Base-by-base conservation (phyloP, 2,797 vertebrate species). In the Eidolon dupreanum region DNA sequence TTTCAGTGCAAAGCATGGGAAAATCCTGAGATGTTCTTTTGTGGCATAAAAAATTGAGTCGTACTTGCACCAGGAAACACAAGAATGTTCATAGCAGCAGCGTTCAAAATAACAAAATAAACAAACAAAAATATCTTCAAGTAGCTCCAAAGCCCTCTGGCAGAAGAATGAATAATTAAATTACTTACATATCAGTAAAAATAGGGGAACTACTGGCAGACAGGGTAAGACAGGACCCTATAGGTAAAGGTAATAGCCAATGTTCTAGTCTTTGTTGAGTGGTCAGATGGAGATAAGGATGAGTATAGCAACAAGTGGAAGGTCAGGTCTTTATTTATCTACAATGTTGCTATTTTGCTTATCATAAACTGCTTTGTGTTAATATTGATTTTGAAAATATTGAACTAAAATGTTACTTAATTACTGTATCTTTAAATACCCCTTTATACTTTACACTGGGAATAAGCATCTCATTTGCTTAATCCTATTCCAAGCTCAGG, bases 51-150 rank as follows among this genome's bases (percentile, higher is more conserved):
- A 94, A 55, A 31, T 15, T 4, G 36, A 79, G 66, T 43, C 1
- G 26, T 75, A 65, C 89, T 61, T 66, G 33, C 36, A 63, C 16
- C 24, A 88, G 59, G 49, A 90, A 87, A 74, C 31, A 46, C 26
- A 68, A 87, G 49, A 61, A 85, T 77, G 43, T 49, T 81, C n/a
- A 13, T 31, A 68, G 57, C 17, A 33, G 13, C 28, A 82, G 24
- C 61, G 9, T 22, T 88, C 16, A 71, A 92, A 96, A 85, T 61
- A 90, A 70, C 8, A 94, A 90, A 84, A 84, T 8, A 71, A 87
- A 71, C 31, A 49, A 83, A 61, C 65, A 17, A 93, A 93, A 0
- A 65, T 65, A 92, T 49, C 19, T 41, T 51, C 26, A 22, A 93
- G 41, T 13, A 78, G 26, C 16, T 66, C 59, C 33, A 63, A 95